Evolutionary conservation across 2,888 invertebrate species (phyloP), one percentile per base, ranked within the genome.

Genomic region (Abrostola triplasia): DNA sequence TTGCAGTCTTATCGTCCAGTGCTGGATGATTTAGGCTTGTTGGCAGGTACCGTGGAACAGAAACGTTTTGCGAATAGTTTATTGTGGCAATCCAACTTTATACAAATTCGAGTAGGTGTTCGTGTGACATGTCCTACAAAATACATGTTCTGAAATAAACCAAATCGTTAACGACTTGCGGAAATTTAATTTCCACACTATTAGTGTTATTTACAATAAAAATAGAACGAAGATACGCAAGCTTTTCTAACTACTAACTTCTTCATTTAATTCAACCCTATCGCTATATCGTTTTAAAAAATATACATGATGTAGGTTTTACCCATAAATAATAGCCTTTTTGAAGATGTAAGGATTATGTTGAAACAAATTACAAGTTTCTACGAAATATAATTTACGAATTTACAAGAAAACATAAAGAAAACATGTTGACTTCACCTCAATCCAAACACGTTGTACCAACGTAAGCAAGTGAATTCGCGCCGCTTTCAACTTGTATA

Each of bases 1-100:
- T 74, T 70, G 76, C 64, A 76, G 71, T 81, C 67, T 66, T 49
- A 65, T 77, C 35, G 55, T 64, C 64, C 73, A 71, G 71, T 67
- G 70, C 77, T 77, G 77, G 70, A 81, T 81, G 80, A 86, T 86
- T 86, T 83, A 82, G 77, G 59, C 70, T 64, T 63, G 76, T 85
- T 87, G 84, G 82, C 86, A 85, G 77, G 83, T 79, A 73, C 70
- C 57, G 60, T 67, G 69, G 51, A 64, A 64, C 38, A 59, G 55
- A 69, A 67, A 73, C 57, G 64, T 36, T 64, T 73, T 56, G 38
- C 58, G 36, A 54, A 62, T 66, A 57, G 47, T 68, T 82, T 83
- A 82, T 80, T 76, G 80, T 73, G 55, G 67, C 61, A 69, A 65
- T 74, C 62, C 67, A 70, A 78, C 73, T 77, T 76, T 76, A 74